Evolutionary conservation across 2,888 invertebrate genomes (phyloP), one percentile per base, ranked within the genome.

Genomic region (Agrochola lychnidis): DNA sequence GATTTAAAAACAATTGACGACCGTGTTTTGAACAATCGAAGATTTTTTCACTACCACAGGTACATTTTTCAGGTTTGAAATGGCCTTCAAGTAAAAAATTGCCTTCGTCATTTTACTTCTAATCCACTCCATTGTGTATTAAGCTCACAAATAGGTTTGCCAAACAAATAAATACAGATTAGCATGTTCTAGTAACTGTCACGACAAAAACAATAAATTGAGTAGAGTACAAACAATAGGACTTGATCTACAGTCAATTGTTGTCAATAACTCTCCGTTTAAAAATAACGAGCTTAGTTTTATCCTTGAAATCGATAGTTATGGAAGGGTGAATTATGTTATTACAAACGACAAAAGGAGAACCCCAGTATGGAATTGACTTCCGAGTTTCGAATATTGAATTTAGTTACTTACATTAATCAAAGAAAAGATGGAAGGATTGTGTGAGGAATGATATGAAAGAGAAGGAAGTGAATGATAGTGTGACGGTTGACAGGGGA

Each of bases 181-280:
- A 67, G 36, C 53, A 53, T 70, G 30, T 81, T 59, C 51, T 57
- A 63, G 45, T 42, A 53, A 67, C 42, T 70, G 62, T 62, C 59
- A 56, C 67, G 63, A 70, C 48, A 64, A 45, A 51, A 85, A 73
- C 86, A 82, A 80, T 84, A 62, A 81, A 72, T 71, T 73, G 25
- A 59, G 12, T 74, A 36, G 25, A 62, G 12, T 36, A 67, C 56
- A 64, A 71, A 85, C 62, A 85, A 71, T 73, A 68, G 40, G 45
- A 56, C 22, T 70, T 42, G 36, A 75, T 51, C 22, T 71, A 66
- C 53, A 45, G 61, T 48, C 42, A 56, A 57, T 61, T 2, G 22
- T 51, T 62, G 45, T 57, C n/a, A 61, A 61, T 73, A 62, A 53
- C 30, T 71, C 40, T 45, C 70, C 48, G n/a, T 59, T 70, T 61